phyloP scores from a whole-genome alignment of 2,113 vertebrate species.

The Leptobrachium leishanense region DNA sequence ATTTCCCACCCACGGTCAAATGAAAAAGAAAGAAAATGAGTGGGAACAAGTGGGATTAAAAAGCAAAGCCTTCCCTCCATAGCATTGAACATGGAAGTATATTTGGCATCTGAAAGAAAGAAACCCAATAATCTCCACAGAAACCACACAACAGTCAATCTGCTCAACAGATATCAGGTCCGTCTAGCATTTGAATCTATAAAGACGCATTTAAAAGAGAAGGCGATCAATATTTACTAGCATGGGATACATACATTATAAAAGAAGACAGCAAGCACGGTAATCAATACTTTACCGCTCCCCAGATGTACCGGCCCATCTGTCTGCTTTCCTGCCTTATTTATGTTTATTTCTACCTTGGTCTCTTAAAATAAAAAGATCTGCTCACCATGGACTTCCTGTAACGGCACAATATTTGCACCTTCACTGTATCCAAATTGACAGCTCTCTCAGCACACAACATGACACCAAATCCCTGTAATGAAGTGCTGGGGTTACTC shows the following conservation, averaged over 20 bases:
- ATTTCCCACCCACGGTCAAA: too few relatives aligned
- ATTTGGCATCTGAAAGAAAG: not conserved
- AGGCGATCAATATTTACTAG: slow-evolving; percentile 2
- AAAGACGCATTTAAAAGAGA: not conserved
- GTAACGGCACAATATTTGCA: too few relatives aligned
- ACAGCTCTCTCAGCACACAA: too few relatives aligned
- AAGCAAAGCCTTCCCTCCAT: not conserved
- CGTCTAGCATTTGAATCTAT: not conserved
- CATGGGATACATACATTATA: slow-evolving; percentile 1
- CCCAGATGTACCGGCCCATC: not conserved
- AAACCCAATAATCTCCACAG: slow-evolving; percentile 10
- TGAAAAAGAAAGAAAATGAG: not conserved
- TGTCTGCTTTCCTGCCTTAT: not conserved
- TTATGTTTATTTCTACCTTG: not conserved
- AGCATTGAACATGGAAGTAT: not conserved
- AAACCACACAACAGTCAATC: not conserved
- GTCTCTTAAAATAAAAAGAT: not conserved
- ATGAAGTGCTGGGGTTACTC: too few relatives aligned
- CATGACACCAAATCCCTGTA: too few relatives aligned
- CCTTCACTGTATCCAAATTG: too few relatives aligned
- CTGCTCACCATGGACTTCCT: too few relatives aligned
- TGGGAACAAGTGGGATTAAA: not conserved
- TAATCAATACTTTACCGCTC: slow-evolving; percentile 3
- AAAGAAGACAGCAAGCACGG: not conserved
- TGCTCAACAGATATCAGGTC: not conserved